Evolutionary conservation across 2,797 vertebrate species (phyloP).

Genomic region (Psittacula derbiana): DNA sequence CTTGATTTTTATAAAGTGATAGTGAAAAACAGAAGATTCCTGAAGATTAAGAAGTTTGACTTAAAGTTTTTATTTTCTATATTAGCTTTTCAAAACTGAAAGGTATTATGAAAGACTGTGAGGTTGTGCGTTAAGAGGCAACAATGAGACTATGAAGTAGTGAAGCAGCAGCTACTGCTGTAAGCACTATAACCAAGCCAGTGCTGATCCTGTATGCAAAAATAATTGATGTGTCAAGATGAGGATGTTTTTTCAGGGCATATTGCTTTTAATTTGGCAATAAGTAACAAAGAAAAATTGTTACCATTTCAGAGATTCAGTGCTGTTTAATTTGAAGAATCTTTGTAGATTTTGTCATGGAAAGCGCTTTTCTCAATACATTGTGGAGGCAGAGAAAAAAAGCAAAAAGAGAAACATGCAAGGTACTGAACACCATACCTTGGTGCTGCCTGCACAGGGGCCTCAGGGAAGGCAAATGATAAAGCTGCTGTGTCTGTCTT

Average conservation of each 20-base stretch:
- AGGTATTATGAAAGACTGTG: not conserved
- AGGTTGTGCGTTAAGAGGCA: not conserved
- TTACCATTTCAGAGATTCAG: not conserved
- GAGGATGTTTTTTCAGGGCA: not conserved
- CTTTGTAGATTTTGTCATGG: not conserved
- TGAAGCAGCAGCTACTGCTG: not conserved
- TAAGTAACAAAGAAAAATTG: not conserved
- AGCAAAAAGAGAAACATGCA: not conserved
- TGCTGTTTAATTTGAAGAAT: not conserved
- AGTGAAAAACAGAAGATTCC: not conserved
- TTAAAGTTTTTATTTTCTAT: not conserved
- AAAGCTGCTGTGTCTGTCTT: not conserved
- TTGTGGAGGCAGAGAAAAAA: not conserved
- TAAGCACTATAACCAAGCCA: not conserved
- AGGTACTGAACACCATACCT: not conserved
- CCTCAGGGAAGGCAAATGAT: not conserved
- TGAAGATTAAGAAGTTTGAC: not conserved
- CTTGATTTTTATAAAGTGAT: not conserved
- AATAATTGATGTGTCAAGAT: not conserved
- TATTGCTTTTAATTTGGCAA: not conserved
- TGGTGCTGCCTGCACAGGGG: not conserved
- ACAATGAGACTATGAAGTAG: not conserved
- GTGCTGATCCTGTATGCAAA: not conserved
- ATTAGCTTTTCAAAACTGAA: not conserved
- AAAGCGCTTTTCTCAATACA: not conserved